phyloP scores from a whole-genome alignment of 2,113 vertebrate genomes.

The Casuarius casuarius region DNA sequence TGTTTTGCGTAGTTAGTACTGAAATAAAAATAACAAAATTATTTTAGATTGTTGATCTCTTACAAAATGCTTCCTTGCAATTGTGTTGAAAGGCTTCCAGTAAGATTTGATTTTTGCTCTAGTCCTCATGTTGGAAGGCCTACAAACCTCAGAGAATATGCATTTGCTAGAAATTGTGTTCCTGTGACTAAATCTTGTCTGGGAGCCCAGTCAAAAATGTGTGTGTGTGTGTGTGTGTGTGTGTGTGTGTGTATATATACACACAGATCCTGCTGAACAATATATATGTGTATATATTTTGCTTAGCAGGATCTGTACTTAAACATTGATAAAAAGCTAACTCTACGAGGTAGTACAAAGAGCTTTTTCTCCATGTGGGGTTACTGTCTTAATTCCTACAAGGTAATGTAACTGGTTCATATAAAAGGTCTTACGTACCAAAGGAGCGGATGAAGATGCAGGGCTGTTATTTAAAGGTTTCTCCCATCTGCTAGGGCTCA shows the following conservation, averaged over 20 bases:
- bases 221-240: no score
- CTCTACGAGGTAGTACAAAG: background rate
- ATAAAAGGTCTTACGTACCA: background rate
- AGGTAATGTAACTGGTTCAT: background rate
- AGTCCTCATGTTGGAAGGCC: background rate
- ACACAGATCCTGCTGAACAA: no score
- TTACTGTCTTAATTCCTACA: background rate
- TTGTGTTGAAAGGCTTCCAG: background rate
- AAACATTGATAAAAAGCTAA: background rate
- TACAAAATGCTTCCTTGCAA: background rate
- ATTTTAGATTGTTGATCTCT: background rate
- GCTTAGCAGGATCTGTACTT: background rate
- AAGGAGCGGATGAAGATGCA: background rate
- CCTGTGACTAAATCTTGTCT: background rate
- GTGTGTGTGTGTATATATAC: no score
- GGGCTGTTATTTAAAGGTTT: background rate
- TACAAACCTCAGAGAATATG: background rate
- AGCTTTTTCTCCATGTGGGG: background rate
- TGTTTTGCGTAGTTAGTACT: background rate
- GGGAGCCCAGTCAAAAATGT: background rate
- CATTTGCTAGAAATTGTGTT: background rate
- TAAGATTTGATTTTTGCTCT: background rate
- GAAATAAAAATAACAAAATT: background rate
- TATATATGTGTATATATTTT: background rate
- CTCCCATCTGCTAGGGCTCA: background rate